A percentile compares a stretch with the other conserved stretches of the same genome.
These are phyloP conservation scores for Cerastis rubricosa DNA, from an alignment of 2,888 invertebrate genomes.

Conservation along the genomic window DNA sequence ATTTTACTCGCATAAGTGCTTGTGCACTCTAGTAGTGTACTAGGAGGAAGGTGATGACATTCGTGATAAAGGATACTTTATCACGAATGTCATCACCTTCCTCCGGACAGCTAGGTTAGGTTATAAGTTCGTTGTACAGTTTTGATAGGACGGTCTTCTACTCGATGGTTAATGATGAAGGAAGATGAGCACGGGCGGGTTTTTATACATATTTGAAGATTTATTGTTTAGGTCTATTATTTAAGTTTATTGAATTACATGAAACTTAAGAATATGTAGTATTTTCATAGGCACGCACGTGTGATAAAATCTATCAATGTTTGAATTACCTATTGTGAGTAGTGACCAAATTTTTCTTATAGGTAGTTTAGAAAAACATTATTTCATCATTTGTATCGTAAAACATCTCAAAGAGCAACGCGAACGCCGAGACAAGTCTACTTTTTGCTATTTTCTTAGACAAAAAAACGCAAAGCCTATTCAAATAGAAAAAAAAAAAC, in stretches of 20 bases:
- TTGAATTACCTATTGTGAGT: neutral
- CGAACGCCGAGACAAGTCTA: neutral
- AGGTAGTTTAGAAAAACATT: neutral
- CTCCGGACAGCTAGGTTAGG: too few relatives aligned
- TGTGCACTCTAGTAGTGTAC: too few relatives aligned
- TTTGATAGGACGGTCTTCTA: neutral
- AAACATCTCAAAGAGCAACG: neutral
- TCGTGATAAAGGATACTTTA: too few relatives aligned
- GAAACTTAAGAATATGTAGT: neutral
- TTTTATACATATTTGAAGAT: neutral
- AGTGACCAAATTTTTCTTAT: too few relatives aligned
- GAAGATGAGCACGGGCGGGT: neutral
- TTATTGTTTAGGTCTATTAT: neutral
- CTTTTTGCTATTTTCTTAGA: neutral
- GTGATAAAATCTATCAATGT: neutral
- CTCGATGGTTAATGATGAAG: neutral
- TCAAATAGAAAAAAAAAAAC: conserved; percentile 2
- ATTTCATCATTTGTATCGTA: neutral
- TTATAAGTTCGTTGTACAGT: too few relatives aligned
- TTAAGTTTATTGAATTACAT: neutral
- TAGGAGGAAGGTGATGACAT: too few relatives aligned
- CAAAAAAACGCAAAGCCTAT: neutral
- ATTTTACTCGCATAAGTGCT: too few relatives aligned
- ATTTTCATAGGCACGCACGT: neutral
- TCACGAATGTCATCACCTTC: too few relatives aligned